phyloP scores from a whole-genome alignment of 92 coral and sea anemone genomes.

The Chrysogorgia sp. region DNA sequence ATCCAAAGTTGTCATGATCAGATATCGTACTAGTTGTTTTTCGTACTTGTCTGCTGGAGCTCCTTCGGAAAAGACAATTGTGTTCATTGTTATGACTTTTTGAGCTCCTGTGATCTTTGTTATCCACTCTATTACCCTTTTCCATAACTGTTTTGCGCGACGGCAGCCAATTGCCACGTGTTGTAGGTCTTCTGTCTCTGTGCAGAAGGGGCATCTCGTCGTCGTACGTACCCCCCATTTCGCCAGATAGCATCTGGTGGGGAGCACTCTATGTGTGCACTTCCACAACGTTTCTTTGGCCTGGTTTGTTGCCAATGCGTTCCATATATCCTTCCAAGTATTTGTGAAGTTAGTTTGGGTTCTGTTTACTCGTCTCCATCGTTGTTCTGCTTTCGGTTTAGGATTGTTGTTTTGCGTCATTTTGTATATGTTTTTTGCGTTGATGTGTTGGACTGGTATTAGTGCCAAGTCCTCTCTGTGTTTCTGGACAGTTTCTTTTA shows the following conservation, averaged over 20 bases:
- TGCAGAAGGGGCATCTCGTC: slow-evolving; percentile 23
- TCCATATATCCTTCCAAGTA: not conserved
- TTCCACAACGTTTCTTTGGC: not conserved
- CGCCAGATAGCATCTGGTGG: slow-evolving; percentile 4
- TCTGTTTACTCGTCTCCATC: not conserved
- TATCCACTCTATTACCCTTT: not conserved
- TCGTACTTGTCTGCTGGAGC: too few relatives aligned
- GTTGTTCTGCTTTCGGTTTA: not conserved
- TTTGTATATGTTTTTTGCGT: too few relatives aligned
- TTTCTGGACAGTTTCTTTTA: not conserved
- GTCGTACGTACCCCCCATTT: slow-evolving; percentile 21
- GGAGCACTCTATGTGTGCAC: slow-evolving; percentile 16
- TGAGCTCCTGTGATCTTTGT: too few relatives aligned
- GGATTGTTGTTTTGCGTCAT: not conserved
- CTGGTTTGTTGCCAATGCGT: not conserved
- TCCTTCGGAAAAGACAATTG: not conserved
- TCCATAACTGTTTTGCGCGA: slow-evolving; percentile 18
- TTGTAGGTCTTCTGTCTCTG: slow-evolving; percentile 22
- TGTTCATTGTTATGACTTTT: not conserved
- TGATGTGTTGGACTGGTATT: too few relatives aligned
- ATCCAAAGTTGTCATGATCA: too few relatives aligned
- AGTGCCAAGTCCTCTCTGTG: too few relatives aligned
- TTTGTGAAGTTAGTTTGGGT: not conserved
- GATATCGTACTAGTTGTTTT: too few relatives aligned
- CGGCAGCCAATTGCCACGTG: slow-evolving; percentile 21